Evolutionary conservation across 2,888 invertebrate species (phyloP).

Genomic region (Homarus gammarus): DNA sequence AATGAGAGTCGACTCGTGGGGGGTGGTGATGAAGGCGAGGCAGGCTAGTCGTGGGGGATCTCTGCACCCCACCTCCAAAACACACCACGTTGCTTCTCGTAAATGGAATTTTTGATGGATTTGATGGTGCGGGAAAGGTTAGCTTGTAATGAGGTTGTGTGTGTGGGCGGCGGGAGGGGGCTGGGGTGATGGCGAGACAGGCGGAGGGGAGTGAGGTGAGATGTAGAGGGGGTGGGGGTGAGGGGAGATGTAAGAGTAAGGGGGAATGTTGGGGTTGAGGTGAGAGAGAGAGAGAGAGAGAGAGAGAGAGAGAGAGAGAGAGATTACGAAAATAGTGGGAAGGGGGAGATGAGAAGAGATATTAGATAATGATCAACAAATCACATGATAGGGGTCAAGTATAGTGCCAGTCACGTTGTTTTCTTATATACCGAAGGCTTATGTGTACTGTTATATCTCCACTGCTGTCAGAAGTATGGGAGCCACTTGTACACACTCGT

Average conservation of each 20-base stretch:
- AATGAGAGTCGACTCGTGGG: too few species aligned
- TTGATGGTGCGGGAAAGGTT: background rate
- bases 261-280: background rate
- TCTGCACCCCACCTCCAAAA: too few species aligned
- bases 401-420: too few species aligned
- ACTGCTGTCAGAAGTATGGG: too few species aligned
- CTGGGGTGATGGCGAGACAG: background rate
- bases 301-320: background rate
- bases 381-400: too few species aligned
- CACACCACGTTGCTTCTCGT: background rate
- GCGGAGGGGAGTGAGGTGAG: background rate
- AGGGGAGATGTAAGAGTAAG: background rate
- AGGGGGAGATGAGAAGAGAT: too few species aligned
- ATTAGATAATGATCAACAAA: too few species aligned
- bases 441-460: too few species aligned
- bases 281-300: background rate
- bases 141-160: background rate
- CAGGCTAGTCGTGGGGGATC: too few species aligned
- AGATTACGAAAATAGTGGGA: background rate
- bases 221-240: background rate
- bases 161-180: background rate
- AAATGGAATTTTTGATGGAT: background rate
- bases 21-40: too few species aligned
- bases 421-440: too few species aligned
- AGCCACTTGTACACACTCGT: too few species aligned